Base-by-base conservation (phyloP, 1,140 invertebrate species). In the Antheraea pernyi region DNA sequence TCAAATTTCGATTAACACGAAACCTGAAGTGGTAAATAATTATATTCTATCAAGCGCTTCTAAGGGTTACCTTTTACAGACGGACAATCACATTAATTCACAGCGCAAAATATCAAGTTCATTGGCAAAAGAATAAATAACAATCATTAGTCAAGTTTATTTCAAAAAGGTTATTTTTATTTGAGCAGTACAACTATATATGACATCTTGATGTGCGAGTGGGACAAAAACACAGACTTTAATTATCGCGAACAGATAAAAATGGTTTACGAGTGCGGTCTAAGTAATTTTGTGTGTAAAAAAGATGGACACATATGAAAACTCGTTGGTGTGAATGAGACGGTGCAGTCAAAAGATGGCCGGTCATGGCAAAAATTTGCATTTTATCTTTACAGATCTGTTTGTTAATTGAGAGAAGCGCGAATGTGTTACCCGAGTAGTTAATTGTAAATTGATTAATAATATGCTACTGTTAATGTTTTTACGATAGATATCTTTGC, bases 361-460 rank as follows among this genome's bases (percentile, higher is more conserved):
- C 75, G 68, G 68, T 72, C 66, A 68, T 72, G 64, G 68, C 68
- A 70, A 72, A 78, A 77, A 85, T 84, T 85, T 78, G 74, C 81
- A 85, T 83, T 68, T 84, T 81, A 86, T 86, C 82, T 85, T 72
- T 79, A 76, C 76, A 77, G 70, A 85, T 87, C 85, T 82, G 78
- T 69, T 58, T 71, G 75, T 84, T 84, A 87, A 86, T 84, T 85
- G 81, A 81, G 81, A 76, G 75, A 73, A 79, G 73, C 77, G 80
- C 71, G 80, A 81, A 82, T 80, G 76, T 79, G 81, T 82, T 74
- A 72, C 76, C 75, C 76, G 66, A 62, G 69, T 71, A 42, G 77
- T 86, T 86, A 83, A 86, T 86, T 89, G 84, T 69, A 67, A 48
- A 68, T 75, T 89, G 86, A 89, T 89, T 82, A 85, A 89, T 86